A percentile compares a stretch with the other conserved stretches of the same genome.
Conservation (phyloP, 2,888 invertebrate genomes). For the Apodemia zela region DNA sequence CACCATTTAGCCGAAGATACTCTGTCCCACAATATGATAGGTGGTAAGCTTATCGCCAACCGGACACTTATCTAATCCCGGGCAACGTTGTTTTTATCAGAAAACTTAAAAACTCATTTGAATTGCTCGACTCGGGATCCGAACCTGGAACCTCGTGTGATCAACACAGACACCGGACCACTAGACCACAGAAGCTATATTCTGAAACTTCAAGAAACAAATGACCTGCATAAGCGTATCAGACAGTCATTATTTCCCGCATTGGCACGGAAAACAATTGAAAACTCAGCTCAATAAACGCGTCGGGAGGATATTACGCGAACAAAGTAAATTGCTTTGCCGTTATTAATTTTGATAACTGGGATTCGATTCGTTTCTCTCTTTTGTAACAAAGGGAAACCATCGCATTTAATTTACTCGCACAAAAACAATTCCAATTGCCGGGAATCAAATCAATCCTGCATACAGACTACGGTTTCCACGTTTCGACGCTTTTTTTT, state of each 20-base stretch:
- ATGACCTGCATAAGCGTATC: constrained; percentile 25
- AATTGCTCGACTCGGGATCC: too few species aligned
- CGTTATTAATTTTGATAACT: constrained; percentile 79
- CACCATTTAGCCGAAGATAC: too few species aligned
- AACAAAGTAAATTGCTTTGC: constrained; percentile 71
- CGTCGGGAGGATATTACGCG: constrained; percentile 71
- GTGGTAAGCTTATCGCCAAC: too few species aligned
- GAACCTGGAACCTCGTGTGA: too few species aligned
- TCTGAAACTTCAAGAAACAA: neutral
- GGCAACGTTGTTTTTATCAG: too few species aligned
- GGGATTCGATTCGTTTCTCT: constrained; percentile 77
- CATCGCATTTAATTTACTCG: constrained; percentile 72
- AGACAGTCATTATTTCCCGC: constrained; percentile 36
- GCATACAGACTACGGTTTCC: constrained; percentile 33
- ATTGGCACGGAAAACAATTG: constrained; percentile 52
- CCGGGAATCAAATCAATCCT: constrained; percentile 48
- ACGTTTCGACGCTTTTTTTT: constrained; percentile 47
- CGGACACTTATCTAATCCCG: too few species aligned
- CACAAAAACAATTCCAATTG: constrained; percentile 51
- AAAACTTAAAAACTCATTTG: too few species aligned
- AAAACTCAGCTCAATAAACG: constrained; percentile 61
- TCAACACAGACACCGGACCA: too few species aligned
- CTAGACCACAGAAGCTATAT: neutral
- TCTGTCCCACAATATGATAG: too few species aligned
- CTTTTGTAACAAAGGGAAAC: constrained; percentile 78